A percentile compares a stretch with the other conserved stretches of the same genome.
Evolutionary conservation across 2,888 invertebrate species (phyloP).

Genomic region (Mythimna ferrago): DNA sequence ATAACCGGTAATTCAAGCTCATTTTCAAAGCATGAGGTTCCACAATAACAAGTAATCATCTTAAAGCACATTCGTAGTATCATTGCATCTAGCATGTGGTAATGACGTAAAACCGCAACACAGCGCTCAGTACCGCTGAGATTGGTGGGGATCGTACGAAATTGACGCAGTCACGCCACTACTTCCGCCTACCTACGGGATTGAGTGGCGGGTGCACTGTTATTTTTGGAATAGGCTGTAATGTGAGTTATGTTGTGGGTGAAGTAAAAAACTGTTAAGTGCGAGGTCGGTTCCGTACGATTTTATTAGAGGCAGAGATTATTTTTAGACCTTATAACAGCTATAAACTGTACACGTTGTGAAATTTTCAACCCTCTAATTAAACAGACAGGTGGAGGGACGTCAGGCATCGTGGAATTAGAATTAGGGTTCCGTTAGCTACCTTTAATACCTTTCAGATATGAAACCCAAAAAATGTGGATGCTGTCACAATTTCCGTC

Average conservation of each 20-base stretch:
- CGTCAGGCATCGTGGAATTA: too few relatives aligned
- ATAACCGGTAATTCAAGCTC: conserved; percentile 22
- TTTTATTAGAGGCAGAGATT: too few relatives aligned
- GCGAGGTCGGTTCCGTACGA: too few relatives aligned
- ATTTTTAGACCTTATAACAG: too few relatives aligned
- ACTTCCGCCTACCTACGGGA: conserved; percentile 57
- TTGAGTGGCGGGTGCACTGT: conserved; percentile 19
- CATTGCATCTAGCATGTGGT: conserved; percentile 55
- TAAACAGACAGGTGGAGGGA: too few relatives aligned
- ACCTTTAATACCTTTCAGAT: too few relatives aligned
- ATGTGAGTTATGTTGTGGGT: background rate
- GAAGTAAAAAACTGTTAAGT: background rate
- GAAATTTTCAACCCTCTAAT: too few relatives aligned
- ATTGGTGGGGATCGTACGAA: conserved; percentile 39
- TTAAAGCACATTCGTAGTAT: conserved; percentile 33
- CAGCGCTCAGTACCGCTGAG: conserved; percentile 9
- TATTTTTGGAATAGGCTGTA: conserved; percentile 31
- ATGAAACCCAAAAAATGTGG: too few relatives aligned
- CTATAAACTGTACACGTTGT: too few relatives aligned
- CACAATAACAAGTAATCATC: conserved; percentile 46
- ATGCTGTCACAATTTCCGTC: too few relatives aligned
- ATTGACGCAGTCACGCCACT: conserved; percentile 54
- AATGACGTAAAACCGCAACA: conserved; percentile 60
- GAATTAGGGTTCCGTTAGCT: too few relatives aligned
- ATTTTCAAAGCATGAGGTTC: conserved; percentile 23